These are phyloP conservation scores for Amia ocellicauda DNA, from an alignment of 2,113 vertebrate species.

Conservation along the genomic window DNA sequence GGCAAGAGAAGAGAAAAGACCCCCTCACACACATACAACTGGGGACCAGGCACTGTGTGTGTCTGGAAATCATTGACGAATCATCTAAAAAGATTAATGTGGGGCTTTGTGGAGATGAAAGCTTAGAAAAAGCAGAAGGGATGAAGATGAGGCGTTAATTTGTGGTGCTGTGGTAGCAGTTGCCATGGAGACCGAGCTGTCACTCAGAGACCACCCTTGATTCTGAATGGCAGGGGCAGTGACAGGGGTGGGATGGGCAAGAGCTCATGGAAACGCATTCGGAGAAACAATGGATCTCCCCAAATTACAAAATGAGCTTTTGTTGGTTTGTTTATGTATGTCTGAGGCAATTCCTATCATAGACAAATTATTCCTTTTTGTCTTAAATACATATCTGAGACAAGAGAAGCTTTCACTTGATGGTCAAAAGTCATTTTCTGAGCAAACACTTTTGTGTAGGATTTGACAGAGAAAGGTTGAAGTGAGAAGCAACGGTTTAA, in stretches of 20 bases:
- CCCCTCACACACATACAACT: not conserved
- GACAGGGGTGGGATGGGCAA: not conserved
- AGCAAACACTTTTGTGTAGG: no score
- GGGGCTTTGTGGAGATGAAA: no score
- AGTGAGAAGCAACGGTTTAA: no score
- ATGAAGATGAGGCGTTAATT: no score
- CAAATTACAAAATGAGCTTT: slow-evolving; percentile 18
- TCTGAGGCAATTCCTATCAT: not conserved
- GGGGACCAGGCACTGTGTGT: slow-evolving; percentile 14
- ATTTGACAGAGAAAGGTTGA: no score
- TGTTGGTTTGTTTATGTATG: slow-evolving; percentile 16
- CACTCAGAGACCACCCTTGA: slow-evolving; percentile 18
- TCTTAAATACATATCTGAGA: no score
- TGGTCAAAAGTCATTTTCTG: no score
- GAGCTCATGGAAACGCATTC: not conserved
- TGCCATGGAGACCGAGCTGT: slow-evolving; percentile 11
- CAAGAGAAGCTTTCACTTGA: no score
- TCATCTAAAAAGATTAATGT: no score
- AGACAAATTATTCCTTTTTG: not conserved
- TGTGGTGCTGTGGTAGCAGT: not conserved
- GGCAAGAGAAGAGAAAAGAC: not conserved
- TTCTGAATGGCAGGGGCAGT: slow-evolving; percentile 9
- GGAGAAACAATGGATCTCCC: not conserved
- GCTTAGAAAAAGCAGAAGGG: no score
- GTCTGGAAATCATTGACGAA: not conserved